Evolutionary conservation across 2,888 invertebrate species (phyloP).

Genomic region (Drosophila buzzatii): DNA sequence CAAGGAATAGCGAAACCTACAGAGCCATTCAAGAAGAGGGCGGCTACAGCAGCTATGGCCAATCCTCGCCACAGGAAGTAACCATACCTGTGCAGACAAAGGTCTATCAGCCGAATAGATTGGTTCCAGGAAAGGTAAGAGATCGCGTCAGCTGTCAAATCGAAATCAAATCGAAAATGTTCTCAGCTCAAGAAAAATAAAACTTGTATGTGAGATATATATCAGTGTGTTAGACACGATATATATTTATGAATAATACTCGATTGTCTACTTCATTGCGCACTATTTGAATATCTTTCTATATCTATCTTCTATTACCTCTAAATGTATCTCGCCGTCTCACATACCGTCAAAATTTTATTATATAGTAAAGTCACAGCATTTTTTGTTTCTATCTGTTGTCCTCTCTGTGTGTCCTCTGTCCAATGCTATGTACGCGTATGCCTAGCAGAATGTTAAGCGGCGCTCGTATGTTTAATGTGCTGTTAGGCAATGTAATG

Average conservation of each 20-base stretch:
- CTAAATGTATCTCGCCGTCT: constrained; percentile 53
- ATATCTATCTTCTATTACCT: constrained; percentile 36
- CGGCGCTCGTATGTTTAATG: constrained; percentile 50
- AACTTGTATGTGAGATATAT: constrained; percentile 52
- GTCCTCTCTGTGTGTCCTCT: constrained; percentile 49
- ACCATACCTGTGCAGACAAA: constrained; percentile 90
- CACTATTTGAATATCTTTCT: constrained; percentile 58
- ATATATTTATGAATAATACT: constrained; percentile 18
- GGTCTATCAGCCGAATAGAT: constrained; percentile 89
- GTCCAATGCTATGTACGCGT: constrained; percentile 31
- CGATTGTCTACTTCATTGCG: constrained; percentile 60
- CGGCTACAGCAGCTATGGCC: constrained; percentile 87
- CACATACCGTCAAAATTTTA: constrained; percentile 55
- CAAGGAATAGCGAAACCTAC: constrained; percentile 94
- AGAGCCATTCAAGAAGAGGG: constrained; percentile 92
- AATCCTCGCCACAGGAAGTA: constrained; percentile 89
- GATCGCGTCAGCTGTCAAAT: constrained; percentile 76
- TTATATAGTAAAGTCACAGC: constrained; percentile 43
- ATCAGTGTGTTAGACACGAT: background rate
- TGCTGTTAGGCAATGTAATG: constrained; percentile 51
- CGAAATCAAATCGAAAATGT: constrained; percentile 46
- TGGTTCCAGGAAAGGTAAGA: constrained; percentile 87
- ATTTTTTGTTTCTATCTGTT: constrained; percentile 36
- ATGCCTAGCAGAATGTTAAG: constrained; percentile 56
- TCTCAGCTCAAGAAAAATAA: constrained; percentile 29